A percentile compares a stretch with the other conserved stretches of the same genome.
Conservation (phyloP, 2,113 vertebrate genomes). For the Chlorodrepanis virens region DNA sequence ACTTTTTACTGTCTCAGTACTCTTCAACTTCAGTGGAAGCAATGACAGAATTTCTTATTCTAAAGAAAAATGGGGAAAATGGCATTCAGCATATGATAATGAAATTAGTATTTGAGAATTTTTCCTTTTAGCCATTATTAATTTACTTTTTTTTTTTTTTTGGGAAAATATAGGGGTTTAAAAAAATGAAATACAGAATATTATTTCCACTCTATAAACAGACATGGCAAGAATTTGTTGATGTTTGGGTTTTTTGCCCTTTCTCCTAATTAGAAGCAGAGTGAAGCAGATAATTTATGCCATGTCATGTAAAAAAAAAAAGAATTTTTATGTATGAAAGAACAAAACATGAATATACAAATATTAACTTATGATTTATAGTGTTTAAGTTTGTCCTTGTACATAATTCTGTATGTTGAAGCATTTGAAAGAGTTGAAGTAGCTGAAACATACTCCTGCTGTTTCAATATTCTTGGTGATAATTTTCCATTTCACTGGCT, state of each 20-base stretch:
- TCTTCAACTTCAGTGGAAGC: not conserved
- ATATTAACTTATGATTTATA: not conserved
- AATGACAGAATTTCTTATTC: not conserved
- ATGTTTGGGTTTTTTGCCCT: not conserved
- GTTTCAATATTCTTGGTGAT: not conserved
- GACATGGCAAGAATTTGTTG: not conserved
- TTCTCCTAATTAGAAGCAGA: not conserved
- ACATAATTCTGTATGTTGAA: not conserved
- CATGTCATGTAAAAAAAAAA: not conserved
- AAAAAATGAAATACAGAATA: not conserved
- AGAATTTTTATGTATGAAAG: not conserved
- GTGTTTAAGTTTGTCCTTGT: not conserved
- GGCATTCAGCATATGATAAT: not conserved
- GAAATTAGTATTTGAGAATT: not conserved
- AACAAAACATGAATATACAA: not conserved
- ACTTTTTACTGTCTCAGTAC: not conserved
- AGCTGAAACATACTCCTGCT: not conserved
- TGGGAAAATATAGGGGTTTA: not conserved
- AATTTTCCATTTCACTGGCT: slow-evolving; percentile 9
- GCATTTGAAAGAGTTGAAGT: not conserved
- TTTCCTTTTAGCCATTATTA: not conserved
- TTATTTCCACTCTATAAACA: not conserved
- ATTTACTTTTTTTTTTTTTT: not conserved
- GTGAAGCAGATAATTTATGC: not conserved
- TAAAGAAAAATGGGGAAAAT: not conserved